Conservation (phyloP, 1,140 invertebrate species). For the Lepidostoma basale region DNA sequence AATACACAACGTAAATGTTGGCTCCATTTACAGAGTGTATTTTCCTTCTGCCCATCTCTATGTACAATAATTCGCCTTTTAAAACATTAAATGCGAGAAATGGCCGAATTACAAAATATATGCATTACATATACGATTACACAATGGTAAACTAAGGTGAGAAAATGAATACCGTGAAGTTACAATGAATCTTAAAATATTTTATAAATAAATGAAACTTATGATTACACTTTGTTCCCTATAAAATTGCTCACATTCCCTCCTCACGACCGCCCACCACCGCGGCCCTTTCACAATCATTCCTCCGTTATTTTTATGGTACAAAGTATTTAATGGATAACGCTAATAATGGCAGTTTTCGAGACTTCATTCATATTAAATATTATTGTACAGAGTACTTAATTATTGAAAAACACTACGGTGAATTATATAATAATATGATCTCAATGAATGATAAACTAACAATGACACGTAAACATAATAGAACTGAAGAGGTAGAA, state of each 20-base stretch:
- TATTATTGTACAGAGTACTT: slow-evolving; percentile 10
- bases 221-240: neutral
- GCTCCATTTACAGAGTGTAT: slow-evolving; percentile 29
- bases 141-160: slow-evolving; percentile 20
- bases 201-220: slow-evolving; percentile 28
- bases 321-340: slow-evolving; percentile 20
- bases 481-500: slow-evolving; percentile 23
- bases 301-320: slow-evolving; percentile 8
- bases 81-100: slow-evolving; percentile 22
- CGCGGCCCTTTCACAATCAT: neutral
- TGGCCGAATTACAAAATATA: slow-evolving; percentile 10
- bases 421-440: slow-evolving; percentile 25
- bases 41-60: slow-evolving; percentile 39
- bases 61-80: slow-evolving; percentile 28
- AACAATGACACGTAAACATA: slow-evolving; percentile 24
- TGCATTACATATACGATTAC: slow-evolving; percentile 15
- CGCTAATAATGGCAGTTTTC: slow-evolving; percentile 26
- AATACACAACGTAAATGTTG: slow-evolving; percentile 33
- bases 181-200: slow-evolving; percentile 11
- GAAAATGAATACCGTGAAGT: slow-evolving; percentile 8
- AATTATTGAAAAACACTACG: slow-evolving; percentile 16
- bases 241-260: neutral
- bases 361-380: slow-evolving; percentile 22
- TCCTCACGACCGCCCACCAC: no score
- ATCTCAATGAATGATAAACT: slow-evolving; percentile 17